Conservation (phyloP, 2,888 invertebrate genomes). For the Branchellion lobata region DNA sequence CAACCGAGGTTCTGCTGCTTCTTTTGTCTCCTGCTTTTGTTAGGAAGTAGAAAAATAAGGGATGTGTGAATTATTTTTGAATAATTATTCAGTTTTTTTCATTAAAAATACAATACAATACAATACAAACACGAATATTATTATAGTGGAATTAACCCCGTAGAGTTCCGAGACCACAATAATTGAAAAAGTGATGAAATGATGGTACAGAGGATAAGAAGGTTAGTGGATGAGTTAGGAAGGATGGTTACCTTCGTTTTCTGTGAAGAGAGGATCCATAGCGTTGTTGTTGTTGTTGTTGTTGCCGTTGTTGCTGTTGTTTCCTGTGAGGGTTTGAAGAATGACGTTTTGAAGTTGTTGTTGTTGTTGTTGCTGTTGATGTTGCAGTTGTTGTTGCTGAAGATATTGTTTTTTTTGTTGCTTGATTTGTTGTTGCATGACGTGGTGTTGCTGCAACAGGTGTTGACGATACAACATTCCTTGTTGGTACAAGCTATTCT, state of each 20-base stretch:
- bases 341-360: background rate
- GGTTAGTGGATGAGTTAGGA: no score
- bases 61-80: no score
- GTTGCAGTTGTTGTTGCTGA: background rate
- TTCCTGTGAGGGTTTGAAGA: background rate
- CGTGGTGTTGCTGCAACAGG: background rate
- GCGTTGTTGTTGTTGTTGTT: background rate
- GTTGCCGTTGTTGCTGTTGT: background rate
- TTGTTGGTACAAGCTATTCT: background rate
- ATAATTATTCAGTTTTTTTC: no score
- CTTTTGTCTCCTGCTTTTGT: constrained; percentile 68
- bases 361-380: background rate
- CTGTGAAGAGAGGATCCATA: background rate
- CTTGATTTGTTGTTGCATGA: background rate
- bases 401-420: background rate
- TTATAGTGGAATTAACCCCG: no score
- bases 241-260: background rate
- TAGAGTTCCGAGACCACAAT: no score
- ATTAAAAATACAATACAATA: no score
- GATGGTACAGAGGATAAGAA: no score
- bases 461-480: background rate
- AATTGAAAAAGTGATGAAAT: no score
- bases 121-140: no score
- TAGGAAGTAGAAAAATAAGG: no score
- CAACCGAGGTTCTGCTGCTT: constrained; percentile 88